Evolutionary conservation across 2,113 vertebrate species (phyloP).

Genomic region (Myotis davidii): DNA sequence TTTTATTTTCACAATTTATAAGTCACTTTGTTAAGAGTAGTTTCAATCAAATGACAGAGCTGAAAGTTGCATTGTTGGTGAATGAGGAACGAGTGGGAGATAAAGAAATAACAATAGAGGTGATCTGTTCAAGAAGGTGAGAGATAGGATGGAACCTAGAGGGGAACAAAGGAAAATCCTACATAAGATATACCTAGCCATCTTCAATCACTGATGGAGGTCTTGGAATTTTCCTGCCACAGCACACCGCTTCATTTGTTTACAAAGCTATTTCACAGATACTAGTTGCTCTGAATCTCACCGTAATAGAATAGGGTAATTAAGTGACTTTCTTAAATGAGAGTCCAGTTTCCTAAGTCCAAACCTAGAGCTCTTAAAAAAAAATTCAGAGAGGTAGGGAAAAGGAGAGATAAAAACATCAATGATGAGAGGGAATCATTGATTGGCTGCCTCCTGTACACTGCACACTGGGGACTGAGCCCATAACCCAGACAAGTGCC

Average conservation of each 20-base stretch:
- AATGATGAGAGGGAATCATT: too few relatives aligned
- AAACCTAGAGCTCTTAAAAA: not conserved
- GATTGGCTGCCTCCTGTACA: too few relatives aligned
- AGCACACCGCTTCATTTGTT: not conserved
- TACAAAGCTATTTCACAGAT: not conserved
- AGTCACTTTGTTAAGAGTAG: slow-evolving; percentile 7
- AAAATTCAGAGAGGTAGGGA: too few relatives aligned
- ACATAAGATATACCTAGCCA: not conserved
- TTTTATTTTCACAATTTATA: slow-evolving; percentile 37
- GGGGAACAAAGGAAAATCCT: not conserved
- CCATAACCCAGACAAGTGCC: too few relatives aligned
- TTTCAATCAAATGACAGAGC: slow-evolving; percentile 5
- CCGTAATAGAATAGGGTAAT: not conserved
- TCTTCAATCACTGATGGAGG: not conserved
- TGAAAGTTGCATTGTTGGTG: not conserved
- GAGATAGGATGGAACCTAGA: not conserved
- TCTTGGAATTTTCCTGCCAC: not conserved
- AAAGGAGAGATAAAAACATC: too few relatives aligned
- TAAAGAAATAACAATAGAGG: not conserved
- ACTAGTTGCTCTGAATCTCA: not conserved
- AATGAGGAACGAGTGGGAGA: not conserved
- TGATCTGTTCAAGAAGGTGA: not conserved
- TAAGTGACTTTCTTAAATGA: slow-evolving; percentile 6
- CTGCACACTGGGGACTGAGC: too few relatives aligned
- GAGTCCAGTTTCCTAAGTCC: not conserved